phyloP scores from a whole-genome alignment of 2,797 vertebrate genomes.

The Luscinia megarhynchos region DNA sequence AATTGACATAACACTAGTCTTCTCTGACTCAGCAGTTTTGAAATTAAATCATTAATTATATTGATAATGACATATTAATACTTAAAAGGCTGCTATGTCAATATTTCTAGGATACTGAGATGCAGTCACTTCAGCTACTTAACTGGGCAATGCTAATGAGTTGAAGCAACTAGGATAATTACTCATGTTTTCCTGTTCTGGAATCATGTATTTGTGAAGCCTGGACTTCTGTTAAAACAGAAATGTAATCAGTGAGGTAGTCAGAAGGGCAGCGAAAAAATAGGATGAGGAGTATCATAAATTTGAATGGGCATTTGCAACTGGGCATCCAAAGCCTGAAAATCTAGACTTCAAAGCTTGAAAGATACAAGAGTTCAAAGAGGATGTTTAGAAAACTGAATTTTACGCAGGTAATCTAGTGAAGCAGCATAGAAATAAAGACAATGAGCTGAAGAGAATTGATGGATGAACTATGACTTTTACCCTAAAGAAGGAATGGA shows the following conservation, averaged over 20 bases:
- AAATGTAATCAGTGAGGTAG: not conserved
- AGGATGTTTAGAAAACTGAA: not conserved
- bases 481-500: not conserved
- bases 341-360: not conserved
- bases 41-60: not conserved
- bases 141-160: not conserved
- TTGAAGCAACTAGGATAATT: not conserved
- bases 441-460: not conserved
- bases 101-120: not conserved
- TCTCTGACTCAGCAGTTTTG: not conserved
- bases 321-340: not conserved
- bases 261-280: not conserved
- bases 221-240: not conserved
- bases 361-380: not conserved
- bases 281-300: not conserved
- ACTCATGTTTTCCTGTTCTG: not conserved
- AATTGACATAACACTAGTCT: not conserved
- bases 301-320: not conserved
- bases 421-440: not conserved
- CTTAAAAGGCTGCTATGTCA: not conserved
- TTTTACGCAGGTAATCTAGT: not conserved
- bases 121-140: not conserved
- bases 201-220: not conserved
- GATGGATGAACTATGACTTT: not conserved
- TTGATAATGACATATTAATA: not conserved